phyloP scores from a whole-genome alignment of 2,113 vertebrate species.

The Corythoichthys haematopterus region DNA sequence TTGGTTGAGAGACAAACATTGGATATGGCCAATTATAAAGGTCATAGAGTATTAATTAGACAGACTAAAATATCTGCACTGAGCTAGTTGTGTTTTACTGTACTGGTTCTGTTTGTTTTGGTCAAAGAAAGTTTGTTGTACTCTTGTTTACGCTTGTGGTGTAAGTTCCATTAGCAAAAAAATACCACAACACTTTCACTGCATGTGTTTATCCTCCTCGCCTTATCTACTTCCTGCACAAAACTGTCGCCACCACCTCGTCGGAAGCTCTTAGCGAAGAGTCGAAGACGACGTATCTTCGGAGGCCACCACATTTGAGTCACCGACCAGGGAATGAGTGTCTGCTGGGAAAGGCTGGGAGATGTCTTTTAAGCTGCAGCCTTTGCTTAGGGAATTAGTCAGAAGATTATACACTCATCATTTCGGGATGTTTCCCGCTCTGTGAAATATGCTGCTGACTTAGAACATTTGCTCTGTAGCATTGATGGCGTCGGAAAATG shows the following conservation, averaged over 20 bases:
- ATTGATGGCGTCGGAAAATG: slow-evolving; percentile 71
- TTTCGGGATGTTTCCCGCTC: slow-evolving; percentile 72
- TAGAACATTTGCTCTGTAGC: slow-evolving; percentile 71
- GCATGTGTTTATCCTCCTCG: slow-evolving; percentile 45
- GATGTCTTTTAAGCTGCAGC: slow-evolving; percentile 75
- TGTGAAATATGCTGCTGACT: slow-evolving; percentile 74
- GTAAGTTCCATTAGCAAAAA: slow-evolving; percentile 49
- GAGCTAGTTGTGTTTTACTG: slow-evolving; percentile 6
- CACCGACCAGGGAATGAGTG: slow-evolving; percentile 69
- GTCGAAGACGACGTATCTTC: slow-evolving; percentile 63
- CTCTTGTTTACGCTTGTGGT: slow-evolving; percentile 48
- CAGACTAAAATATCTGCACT: not conserved
- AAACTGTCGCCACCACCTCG: slow-evolving; percentile 57
- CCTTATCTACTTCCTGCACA: slow-evolving; percentile 62
- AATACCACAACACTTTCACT: slow-evolving; percentile 60
- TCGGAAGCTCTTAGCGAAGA: slow-evolving; percentile 57
- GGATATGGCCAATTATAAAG: not conserved
- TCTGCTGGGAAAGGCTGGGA: slow-evolving; percentile 66
- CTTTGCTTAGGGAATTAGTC: slow-evolving; percentile 73
- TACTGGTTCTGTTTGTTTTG: slow-evolving; percentile 4
- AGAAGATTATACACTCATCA: slow-evolving; percentile 78
- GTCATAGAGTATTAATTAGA: not conserved
- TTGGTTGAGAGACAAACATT: slow-evolving; percentile 14
- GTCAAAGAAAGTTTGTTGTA: slow-evolving; percentile 23
- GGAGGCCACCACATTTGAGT: slow-evolving; percentile 70